Evolutionary conservation across 2,113 vertebrate species (phyloP).

Genomic region (Nyctibius bracteatus): DNA sequence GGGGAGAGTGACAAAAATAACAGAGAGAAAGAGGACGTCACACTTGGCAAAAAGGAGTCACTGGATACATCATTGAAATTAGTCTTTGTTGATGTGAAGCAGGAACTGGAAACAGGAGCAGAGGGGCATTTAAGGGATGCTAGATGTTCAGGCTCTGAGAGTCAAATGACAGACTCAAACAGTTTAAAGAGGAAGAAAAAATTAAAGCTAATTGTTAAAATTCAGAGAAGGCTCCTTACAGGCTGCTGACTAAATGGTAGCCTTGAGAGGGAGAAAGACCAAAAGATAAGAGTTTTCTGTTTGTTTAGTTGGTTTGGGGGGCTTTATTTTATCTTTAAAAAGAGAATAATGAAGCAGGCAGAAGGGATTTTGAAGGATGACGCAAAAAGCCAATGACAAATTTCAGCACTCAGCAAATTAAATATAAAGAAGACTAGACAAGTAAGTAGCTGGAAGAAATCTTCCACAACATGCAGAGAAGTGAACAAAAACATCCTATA

Average conservation of each 20-base stretch:
- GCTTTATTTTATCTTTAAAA: neutral
- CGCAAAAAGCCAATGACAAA: neutral
- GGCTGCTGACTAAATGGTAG: neutral
- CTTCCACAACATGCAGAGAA: neutral
- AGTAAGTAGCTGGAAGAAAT: neutral
- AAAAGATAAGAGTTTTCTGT: neutral
- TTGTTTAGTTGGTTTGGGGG: neutral
- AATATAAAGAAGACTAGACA: neutral
- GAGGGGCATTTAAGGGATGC: neutral
- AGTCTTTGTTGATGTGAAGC: neutral
- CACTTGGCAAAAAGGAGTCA: neutral
- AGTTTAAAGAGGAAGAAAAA: neutral
- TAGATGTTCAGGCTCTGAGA: neutral
- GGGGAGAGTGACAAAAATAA: neutral
- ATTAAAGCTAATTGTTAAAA: neutral
- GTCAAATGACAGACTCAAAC: neutral
- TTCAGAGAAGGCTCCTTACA: neutral
- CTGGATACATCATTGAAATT: neutral
- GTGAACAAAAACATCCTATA: neutral
- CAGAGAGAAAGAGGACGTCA: neutral
- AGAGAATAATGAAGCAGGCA: neutral
- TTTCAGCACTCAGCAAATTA: neutral
- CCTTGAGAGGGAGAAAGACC: neutral
- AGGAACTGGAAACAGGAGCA: neutral
- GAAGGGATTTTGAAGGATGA: neutral